Evolutionary conservation across 2,797 vertebrate species (phyloP), one percentile per base, ranked within the genome.

Genomic region (Dromococcyx pavoninus): DNA sequence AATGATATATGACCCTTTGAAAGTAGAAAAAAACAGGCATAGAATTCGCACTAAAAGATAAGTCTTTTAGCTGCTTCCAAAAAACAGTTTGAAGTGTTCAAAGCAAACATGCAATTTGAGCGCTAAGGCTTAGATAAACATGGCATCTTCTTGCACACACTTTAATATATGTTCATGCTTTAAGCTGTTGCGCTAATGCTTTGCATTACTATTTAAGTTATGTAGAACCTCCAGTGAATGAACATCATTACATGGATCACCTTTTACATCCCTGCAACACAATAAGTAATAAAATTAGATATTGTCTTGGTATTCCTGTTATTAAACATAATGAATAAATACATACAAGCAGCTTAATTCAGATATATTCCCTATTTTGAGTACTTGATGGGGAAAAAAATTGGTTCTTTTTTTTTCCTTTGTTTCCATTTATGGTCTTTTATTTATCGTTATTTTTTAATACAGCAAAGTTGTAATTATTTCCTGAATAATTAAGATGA

Each of bases 91-190:
- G 72, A 96, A 37, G 60, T 62, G 41, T 57, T 35, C 50, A 95
- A 86, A 62, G 56, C 44, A 95, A 95, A 87, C 28, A 53, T 53
- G 25, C 73, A 94, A 82, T 86, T 92, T 24, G 24, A 87, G 33
- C 86, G 66, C n/a, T 64, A 74, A 88, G 43, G 14, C 13, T 82
- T 60, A 96, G 46, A 73, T 53, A 69, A 83, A 82, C n/a, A 53
- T 18, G n/a, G 94, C 75, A 86, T 28, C 64, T 79, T 89, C 66
- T 73, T 87, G 54, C 74, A 94, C 13, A n/a, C 44, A 76, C 67
- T 93, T 94, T 94, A 92, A 90, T 70, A 64, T 17, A 58, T 50
- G 83, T 79, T 35, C 64, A 51, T 92, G 78, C 79, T 95, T 95
- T 85, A 92, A 88, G 30, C 19, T 50, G 60, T 21, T 8, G 8